Evolutionary conservation across 2,113 vertebrate species (phyloP).

Genomic region (Ictalurus punctatus): DNA sequence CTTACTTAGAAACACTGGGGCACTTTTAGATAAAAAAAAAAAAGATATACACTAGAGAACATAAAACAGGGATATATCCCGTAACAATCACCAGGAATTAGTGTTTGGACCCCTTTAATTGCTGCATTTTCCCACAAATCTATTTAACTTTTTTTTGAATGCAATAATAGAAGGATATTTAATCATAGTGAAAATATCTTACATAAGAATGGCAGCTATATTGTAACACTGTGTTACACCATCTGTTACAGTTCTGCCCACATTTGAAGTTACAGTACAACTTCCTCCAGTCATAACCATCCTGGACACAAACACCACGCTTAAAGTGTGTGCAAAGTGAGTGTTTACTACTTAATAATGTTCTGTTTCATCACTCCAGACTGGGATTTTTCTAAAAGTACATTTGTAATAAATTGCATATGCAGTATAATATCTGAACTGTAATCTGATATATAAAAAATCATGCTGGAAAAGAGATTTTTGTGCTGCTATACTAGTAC

Average conservation of each 20-base stretch:
- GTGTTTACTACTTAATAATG: constrained; percentile 19
- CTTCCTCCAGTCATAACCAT: constrained; percentile 65
- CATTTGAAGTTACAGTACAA: constrained; percentile 70
- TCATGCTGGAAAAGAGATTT: background rate
- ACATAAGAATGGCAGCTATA: background rate
- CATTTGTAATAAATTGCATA: background rate
- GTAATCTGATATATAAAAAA: background rate
- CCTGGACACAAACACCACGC: constrained; percentile 54
- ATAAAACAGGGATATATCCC: too few relatives aligned
- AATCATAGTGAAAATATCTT: background rate
- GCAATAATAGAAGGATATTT: background rate
- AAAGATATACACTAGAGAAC: background rate
- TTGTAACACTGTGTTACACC: background rate
- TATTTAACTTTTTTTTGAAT: background rate
- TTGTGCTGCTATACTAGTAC: background rate
- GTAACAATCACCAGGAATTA: background rate
- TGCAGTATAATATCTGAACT: background rate
- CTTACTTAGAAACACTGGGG: background rate
- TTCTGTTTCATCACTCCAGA: background rate
- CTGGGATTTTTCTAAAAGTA: background rate
- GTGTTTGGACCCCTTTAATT: background rate
- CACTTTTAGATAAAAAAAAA: background rate
- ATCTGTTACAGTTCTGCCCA: constrained; percentile 70
- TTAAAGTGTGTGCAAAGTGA: constrained; percentile 74
- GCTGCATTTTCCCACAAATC: background rate